A percentile compares a stretch with the other conserved stretches of the same genome.
Conservation (phyloP, 2,888 invertebrate genomes). For the Operophtera brumata region DNA sequence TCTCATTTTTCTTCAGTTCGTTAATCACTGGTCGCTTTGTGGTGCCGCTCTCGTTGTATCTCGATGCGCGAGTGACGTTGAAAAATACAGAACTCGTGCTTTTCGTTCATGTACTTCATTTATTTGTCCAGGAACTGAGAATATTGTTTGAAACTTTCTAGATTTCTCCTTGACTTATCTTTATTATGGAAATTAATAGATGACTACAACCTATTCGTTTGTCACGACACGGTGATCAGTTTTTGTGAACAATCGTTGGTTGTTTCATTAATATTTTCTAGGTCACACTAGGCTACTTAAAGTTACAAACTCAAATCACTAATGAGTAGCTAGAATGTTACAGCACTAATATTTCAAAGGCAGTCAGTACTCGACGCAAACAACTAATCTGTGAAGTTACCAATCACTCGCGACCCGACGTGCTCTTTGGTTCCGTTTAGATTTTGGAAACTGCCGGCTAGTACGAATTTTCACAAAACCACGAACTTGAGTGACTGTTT, state of each 20-base stretch:
- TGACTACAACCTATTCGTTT: not conserved
- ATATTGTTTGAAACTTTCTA: conserved; percentile 58
- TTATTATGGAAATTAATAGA: conserved; percentile 39
- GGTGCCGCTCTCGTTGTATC: conserved; percentile 62
- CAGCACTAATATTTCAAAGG: too few relatives aligned
- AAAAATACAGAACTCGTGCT: conserved; percentile 77
- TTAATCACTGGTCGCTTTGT: conserved; percentile 70
- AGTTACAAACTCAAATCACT: too few relatives aligned
- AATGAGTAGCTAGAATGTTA: too few relatives aligned
- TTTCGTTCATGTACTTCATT: conserved; percentile 74
- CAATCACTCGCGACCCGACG: too few relatives aligned
- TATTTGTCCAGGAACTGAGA: conserved; percentile 61
- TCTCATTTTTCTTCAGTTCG: conserved; percentile 67
- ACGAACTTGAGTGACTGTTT: too few relatives aligned
- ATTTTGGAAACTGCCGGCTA: too few relatives aligned
- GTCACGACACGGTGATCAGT: not conserved
- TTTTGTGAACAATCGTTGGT: not conserved
- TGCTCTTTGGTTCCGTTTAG: too few relatives aligned
- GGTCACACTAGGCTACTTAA: too few relatives aligned
- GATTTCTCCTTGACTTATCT: conserved; percentile 44
- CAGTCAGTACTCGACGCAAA: too few relatives aligned
- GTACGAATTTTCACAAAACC: too few relatives aligned
- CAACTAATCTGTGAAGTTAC: too few relatives aligned
- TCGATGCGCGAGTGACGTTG: conserved; percentile 68
- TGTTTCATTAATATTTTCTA: conserved; percentile 1